A percentile compares a stretch with the other conserved stretches of the same genome.
Conservation (phyloP, 53 echinoderm and acorn worm genomes). For the Glandiceps talaboti region DNA sequence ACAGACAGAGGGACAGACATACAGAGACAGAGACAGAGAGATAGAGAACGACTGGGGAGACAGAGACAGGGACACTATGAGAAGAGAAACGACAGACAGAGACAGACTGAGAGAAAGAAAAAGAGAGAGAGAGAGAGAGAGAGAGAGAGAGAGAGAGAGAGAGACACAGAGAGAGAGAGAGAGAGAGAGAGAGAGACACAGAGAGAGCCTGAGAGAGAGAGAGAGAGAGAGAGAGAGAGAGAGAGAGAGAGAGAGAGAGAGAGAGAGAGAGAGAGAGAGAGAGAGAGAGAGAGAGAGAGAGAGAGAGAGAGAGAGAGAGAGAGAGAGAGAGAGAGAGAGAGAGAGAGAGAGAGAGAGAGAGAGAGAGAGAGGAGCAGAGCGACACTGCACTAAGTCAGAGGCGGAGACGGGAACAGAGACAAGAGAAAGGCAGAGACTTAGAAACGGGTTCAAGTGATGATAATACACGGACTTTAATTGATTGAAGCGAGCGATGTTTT, state of each 20-base stretch:
- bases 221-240: not conserved
- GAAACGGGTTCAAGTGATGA: too few relatives aligned
- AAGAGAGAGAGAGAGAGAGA: not conserved
- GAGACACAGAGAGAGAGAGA: not conserved
- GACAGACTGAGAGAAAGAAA: too few relatives aligned
- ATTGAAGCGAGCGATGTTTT: too few relatives aligned
- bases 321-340: too few relatives aligned
- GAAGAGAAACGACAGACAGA: not conserved
- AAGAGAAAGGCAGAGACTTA: too few relatives aligned
- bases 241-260: not conserved
- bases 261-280: slow-evolving; percentile 2
- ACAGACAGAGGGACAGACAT: too few relatives aligned
- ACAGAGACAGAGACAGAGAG: not conserved
- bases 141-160: not conserved
- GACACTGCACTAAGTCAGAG: slow-evolving; percentile 11
- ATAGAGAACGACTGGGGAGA: not conserved
- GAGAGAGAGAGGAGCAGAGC: too few relatives aligned
- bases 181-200: not conserved
- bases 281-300: slow-evolving; percentile 1
- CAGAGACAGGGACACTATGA: not conserved
- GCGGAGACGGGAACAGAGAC: too few relatives aligned
- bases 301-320: too few relatives aligned
- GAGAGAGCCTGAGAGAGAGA: too few relatives aligned
- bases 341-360: too few relatives aligned
- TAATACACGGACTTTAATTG: too few relatives aligned